These are phyloP conservation scores for Odontothrips loti DNA, from an alignment of 2,888 invertebrate species.

Conservation along the genomic window DNA sequence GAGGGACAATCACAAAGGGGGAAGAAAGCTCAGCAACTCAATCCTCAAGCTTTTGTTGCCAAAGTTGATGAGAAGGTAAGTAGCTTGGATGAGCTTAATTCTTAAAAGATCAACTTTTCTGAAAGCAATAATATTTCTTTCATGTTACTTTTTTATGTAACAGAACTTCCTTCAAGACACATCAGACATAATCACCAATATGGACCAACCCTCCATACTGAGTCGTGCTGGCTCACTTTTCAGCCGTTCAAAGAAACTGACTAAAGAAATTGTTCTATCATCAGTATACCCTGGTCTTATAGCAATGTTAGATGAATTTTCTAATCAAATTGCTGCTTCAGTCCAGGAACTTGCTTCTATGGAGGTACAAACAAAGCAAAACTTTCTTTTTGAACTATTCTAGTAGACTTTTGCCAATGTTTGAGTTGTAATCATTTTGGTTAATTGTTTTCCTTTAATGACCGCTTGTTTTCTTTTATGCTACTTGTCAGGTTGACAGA, in stretches of 20 bases:
- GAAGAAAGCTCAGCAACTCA: neutral
- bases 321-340: constrained; percentile 52
- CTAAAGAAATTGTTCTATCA: constrained; percentile 58
- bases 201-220: constrained; percentile 30
- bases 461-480: too few species aligned
- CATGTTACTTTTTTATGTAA: constrained; percentile 33
- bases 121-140: neutral
- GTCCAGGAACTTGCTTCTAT: constrained; percentile 45
- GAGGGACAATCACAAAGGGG: neutral
- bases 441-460: constrained; percentile 31
- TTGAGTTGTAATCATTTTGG: constrained; percentile 28
- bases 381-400: neutral
- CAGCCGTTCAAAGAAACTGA: constrained; percentile 59
- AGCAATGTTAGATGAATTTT: constrained; percentile 60
- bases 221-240: constrained; percentile 45
- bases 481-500: constrained; percentile 51
- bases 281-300: constrained; percentile 59
- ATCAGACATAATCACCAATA: neutral
- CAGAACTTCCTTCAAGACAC: constrained; percentile 54
- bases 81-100: neutral
- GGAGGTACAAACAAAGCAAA: constrained; percentile 40
- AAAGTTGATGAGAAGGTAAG: neutral
- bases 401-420: neutral
- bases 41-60: neutral
- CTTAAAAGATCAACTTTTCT: neutral